Percentiles rank a stretch among this genome's conserved stretches.
Conservation (phyloP, 2,797 vertebrate species). For the Thamnophis elegans region DNA sequence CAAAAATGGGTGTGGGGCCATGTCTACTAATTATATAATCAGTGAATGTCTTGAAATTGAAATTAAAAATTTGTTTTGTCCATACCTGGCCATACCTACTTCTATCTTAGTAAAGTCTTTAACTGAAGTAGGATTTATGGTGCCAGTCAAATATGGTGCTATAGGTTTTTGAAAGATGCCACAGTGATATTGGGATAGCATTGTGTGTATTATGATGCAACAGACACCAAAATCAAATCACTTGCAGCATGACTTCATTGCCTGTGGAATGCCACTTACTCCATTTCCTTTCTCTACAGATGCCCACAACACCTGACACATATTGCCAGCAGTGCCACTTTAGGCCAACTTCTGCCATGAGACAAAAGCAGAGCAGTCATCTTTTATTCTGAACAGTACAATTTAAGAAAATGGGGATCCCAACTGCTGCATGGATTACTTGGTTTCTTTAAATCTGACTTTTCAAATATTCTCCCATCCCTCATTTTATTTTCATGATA, state of each 20-base stretch:
- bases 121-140: background rate
- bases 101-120: background rate
- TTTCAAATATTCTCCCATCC: background rate
- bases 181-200: background rate
- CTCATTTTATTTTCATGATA: background rate
- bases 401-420: background rate
- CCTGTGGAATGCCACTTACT: background rate
- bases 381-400: background rate
- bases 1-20: background rate
- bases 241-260: background rate
- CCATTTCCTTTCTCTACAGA: background rate
- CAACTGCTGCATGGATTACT: background rate
- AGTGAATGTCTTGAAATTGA: background rate
- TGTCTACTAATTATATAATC: background rate
- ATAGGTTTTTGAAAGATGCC: background rate
- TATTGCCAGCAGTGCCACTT: background rate
- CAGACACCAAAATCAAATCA: background rate
- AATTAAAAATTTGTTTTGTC: background rate
- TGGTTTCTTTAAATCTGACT: background rate
- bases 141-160: background rate
- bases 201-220: background rate
- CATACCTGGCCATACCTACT: background rate
- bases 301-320: background rate
- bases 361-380: background rate
- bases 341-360: background rate